Base-by-base conservation (phyloP, 2,113 vertebrate species). In the Morone chrysops region DNA sequence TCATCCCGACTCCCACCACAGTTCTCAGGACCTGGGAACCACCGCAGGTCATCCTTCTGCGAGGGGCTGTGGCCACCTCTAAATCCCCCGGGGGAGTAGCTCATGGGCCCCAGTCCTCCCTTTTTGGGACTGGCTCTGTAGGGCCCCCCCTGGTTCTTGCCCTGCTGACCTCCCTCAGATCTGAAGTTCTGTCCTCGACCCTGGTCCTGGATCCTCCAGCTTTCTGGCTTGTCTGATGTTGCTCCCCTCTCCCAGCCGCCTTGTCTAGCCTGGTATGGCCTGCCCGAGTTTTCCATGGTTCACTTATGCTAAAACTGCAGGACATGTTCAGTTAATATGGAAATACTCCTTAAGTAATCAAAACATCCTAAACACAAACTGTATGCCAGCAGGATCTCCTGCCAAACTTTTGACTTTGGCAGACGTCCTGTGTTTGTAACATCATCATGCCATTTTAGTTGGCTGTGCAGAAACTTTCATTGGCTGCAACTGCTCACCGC, bases 231-330 rank as follows among this genome's bases (percentile, higher is more conserved):
- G 48, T 95, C 95, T 88, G 88, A 71, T 12, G 87, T 70, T 11
- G 83, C 81, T 68, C 93, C 95, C 41, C 89, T 91, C 14, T 96
- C 95, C 89, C 94, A 94, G 83, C 82, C 61, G 0, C 86, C 86
- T 76, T 94, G 94, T 90, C 95, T 97, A 25, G 89, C 81, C 92
- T 95, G 91, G 82, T 84, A 94, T 83, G 94, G 71, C 91, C 96
- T 96, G 87, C 93, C 88, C 31, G 94, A 87, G 90, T 98, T 96
- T 90, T 95, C 97, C 97, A 98, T 98, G 73, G 57, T 94, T 94
- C 86, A 68, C 87, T 71, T 81, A 18, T 50, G 77, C 60, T 91
- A 90, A 87, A 91, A 90, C 89, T 94, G 73, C 17, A 76, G 11
- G 12, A 79, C 78, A 87, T 17, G 38, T 75, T 40, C 36, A 59